Evolutionary conservation across 2,888 invertebrate genomes (phyloP), one percentile per base, ranked within the genome.

Genomic region (Caenorhabditis afra): DNA sequence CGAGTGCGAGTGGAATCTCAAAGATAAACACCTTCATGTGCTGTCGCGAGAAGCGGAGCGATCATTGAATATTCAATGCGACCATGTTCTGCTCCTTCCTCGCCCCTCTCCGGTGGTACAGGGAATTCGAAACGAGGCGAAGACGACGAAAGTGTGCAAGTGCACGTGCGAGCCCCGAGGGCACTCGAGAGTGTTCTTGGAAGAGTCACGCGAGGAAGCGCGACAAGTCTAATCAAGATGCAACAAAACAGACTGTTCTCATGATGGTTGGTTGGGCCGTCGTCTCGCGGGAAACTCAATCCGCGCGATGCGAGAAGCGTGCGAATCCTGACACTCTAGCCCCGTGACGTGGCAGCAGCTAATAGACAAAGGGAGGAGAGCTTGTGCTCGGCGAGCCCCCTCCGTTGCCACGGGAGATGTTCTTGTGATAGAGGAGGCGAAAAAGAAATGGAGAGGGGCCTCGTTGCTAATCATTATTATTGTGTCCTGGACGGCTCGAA

Each of bases 51-150:
- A 57, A 18, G 18, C 10, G 41, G 20, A 59, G 52, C 52, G 68
- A 68, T 68, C 68, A 68, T 68, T 68, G 68, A 68, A 68, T 68
- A 68, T 68, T 68, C 68, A 68, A 68, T 50, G 23, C 22, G 57
- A 58, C 44, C 52, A 68, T 68, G 68, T 68, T 68, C 68, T 68
- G 37, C 41, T 5, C 49, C 66, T 55, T 39, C 55, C 18, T 22
- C 16, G 22, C n/a, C 14, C 35, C 55, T 65, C 37, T 37, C 18
- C n/a, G 4, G 23, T 53, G 44, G 29, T 29, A 29, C 29, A 29
- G n/a, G 49, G 37, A 20, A 23, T 39, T 50, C 23, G 14, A 41
- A 50, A 50, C 3, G 18, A 16, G 5, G 35, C 45, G 10, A 4
- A 12, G 22, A 49, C 29, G 35, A 35, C 35, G 1, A 29, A 57